Evolutionary conservation across 2,888 invertebrate genomes (phyloP).

Genomic region (Osmoderma eremita): DNA sequence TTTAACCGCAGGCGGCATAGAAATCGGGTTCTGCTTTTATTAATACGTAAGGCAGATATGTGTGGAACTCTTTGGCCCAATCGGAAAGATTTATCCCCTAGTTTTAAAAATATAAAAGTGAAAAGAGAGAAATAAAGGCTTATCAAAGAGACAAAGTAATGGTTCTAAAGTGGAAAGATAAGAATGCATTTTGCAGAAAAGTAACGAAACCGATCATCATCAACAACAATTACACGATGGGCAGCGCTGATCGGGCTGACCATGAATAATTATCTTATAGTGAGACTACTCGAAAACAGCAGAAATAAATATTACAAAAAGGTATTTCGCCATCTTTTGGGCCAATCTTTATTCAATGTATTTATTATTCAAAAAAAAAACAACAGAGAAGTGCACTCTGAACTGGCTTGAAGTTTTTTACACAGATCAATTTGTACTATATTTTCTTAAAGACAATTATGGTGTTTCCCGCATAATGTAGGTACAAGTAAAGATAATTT

Average conservation of each 20-base stretch:
- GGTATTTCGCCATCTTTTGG: constrained; percentile 46
- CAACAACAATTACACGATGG: not conserved
- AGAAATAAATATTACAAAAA: constrained; percentile 3
- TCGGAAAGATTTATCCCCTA: not conserved
- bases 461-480: too few species aligned
- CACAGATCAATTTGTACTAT: too few species aligned
- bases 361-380: constrained; percentile 41
- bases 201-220: not conserved
- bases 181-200: not conserved
- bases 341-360: constrained; percentile 45
- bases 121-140: not conserved
- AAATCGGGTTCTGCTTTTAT: too few species aligned
- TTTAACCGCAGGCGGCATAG: too few species aligned
- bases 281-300: not conserved
- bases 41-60: too few species aligned
- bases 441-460: too few species aligned
- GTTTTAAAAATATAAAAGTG: not conserved
- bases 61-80: too few species aligned
- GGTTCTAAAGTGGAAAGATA: not conserved
- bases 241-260: not conserved
- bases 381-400: too few species aligned
- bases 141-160: not conserved
- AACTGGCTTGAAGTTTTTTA: too few species aligned
- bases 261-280: not conserved
- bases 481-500: too few species aligned